Conservation (phyloP, 2,113 vertebrate genomes). For the Oreotrochilus melanogaster region DNA sequence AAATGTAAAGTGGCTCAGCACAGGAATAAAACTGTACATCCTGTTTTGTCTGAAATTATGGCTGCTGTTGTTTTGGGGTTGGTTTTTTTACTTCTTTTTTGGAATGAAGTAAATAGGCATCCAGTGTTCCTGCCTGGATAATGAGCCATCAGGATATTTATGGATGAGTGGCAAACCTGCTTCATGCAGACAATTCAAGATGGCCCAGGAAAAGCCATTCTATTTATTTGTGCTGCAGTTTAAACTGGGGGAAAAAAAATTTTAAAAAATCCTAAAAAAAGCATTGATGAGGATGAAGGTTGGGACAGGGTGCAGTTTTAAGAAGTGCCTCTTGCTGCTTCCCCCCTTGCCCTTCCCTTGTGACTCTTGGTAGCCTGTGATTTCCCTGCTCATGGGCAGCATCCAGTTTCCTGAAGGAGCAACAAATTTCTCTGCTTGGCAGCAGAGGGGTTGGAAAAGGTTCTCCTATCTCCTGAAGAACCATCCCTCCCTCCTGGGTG, state of each 20-base stretch:
- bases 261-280: neutral
- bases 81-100: neutral
- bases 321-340: neutral
- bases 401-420: neutral
- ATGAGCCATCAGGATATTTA: slow-evolving; percentile 36
- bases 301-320: neutral
- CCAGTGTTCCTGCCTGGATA: slow-evolving; percentile 8
- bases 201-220: neutral
- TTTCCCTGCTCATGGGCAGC: neutral
- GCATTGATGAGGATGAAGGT: neutral
- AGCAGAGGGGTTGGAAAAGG: neutral
- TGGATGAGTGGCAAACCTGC: slow-evolving; percentile 29
- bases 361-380: neutral
- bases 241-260: neutral
- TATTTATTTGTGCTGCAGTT: neutral
- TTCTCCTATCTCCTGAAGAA: neutral
- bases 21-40: slow-evolving; percentile 56
- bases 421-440: neutral
- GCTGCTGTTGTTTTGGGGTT: neutral
- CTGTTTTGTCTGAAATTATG: slow-evolving; percentile 62
- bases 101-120: neutral
- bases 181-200: neutral
- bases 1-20: neutral
- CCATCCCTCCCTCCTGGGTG: neutral
- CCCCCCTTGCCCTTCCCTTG: neutral